Evolutionary conservation across 2,797 vertebrate genomes (phyloP), one percentile per base, ranked within the genome.

Genomic region (Etheostoma perlongum): DNA sequence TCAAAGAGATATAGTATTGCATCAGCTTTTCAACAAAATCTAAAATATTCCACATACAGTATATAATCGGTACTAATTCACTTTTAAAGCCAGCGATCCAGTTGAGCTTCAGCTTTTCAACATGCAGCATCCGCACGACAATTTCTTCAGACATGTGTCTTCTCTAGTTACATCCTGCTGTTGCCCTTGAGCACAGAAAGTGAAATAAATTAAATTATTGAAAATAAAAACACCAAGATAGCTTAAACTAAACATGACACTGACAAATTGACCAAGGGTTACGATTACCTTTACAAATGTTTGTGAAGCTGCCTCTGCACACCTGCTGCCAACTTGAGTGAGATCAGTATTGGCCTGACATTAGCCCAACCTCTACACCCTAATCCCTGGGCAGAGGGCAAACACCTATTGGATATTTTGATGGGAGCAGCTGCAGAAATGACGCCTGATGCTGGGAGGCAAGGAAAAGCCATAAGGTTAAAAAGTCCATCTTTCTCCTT

Each of bases 351-450:
- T 90, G 85, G 55, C 77, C 82, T 79, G 74, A 83, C 85, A 84
- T 88, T 82, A 90, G 76, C 88, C 75, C 74, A 44, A 84, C 42
- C 65, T 80, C 57, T n/a, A 55, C 73, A 53, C 72, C 81, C 74
- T 87, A 86, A 88, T 82, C 78, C 84, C 61, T 21, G 78, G 82
- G 85, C 85, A 83, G 76, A 88, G 85, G 89, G 84, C 82, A 89
- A 86, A 79, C 68, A 87, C 85, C 83, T 89, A 80, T 87, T 88
- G 91, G 88, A 85, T 77, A 71, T 86, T 85, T 90, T 84, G 55
- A 74, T 51, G 70, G 67, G 70, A 92, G 90, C 92, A 93, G 91
- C 92, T 91, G 89, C 85, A 82, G 61, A 84, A 82, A 80, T 62
- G 65, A 78, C 6, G 46, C 75, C 85, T 82, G 69, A 79, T 85